phyloP scores from a whole-genome alignment of 2,113 vertebrate species.

The Antennarius striatus region DNA sequence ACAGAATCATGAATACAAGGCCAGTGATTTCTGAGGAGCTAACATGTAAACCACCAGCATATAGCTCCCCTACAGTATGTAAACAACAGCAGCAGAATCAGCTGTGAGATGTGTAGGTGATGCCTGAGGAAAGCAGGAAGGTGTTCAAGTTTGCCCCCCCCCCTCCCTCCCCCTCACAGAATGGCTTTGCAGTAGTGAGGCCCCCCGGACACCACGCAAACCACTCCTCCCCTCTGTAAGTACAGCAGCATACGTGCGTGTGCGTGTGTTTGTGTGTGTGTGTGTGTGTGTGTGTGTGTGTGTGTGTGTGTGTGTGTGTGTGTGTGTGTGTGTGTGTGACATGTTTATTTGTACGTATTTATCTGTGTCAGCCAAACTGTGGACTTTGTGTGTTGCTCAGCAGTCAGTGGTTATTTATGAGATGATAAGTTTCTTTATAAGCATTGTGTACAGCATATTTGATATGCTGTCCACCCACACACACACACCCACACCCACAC shows the following conservation, averaged over 20 bases:
- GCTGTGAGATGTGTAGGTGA: too few relatives aligned
- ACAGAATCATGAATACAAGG: too few relatives aligned
- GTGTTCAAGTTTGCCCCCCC: constrained; percentile 23
- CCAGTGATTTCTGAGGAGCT: too few relatives aligned
- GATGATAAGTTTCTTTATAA: constrained; percentile 66
- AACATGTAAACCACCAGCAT: too few relatives aligned
- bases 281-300: constrained; percentile 23
- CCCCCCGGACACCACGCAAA: constrained; percentile 91
- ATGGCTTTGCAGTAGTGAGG: constrained; percentile 93
- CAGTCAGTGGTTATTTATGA: constrained; percentile 73
- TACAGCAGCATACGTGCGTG: constrained; percentile 24
- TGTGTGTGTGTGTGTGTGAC: constrained; percentile 4
- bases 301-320: constrained; percentile 12
- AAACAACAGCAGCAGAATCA: too few relatives aligned
- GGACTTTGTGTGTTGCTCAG: constrained; percentile 42
- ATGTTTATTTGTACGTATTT: not conserved
- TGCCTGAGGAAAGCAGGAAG: too few relatives aligned
- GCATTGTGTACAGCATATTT: constrained; percentile 54
- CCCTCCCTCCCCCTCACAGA: constrained; percentile 74
- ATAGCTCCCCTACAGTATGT: too few relatives aligned
- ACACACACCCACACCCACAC: too few relatives aligned
- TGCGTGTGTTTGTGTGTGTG: not conserved
- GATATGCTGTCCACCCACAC: constrained; percentile 40
- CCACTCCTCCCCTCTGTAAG: constrained; percentile 89
- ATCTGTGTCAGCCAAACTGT: constrained; percentile 12